Evolutionary conservation across 2,113 vertebrate genomes (phyloP).

Genomic region (Channa argus): DNA sequence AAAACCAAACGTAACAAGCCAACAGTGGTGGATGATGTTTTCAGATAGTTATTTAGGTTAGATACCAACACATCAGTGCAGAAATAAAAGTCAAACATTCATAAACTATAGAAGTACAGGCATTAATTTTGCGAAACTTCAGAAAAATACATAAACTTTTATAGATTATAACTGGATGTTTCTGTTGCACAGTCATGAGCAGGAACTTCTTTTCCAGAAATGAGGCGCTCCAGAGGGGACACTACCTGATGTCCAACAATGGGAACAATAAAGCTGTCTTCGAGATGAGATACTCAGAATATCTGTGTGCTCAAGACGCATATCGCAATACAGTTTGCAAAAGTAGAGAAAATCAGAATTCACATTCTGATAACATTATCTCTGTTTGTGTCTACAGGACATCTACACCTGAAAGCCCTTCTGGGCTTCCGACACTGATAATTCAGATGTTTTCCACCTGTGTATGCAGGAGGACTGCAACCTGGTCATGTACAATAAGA

Average conservation of each 20-base stretch:
- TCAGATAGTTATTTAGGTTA: too few species aligned
- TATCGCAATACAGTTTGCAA: too few species aligned
- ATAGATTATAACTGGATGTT: too few species aligned
- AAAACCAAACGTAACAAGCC: too few species aligned
- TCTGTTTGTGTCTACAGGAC: constrained; percentile 29
- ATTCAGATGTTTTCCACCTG: neutral
- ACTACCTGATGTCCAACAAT: constrained; percentile 63
- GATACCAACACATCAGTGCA: too few species aligned
- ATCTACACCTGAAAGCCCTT: constrained; percentile 51
- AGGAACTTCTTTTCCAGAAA: constrained; percentile 59
- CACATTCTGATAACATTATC: too few species aligned
- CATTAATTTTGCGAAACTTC: too few species aligned
- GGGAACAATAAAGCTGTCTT: constrained; percentile 53
- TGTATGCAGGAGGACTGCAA: constrained; percentile 67
- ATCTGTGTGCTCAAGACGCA: neutral
- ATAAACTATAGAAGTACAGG: too few species aligned
- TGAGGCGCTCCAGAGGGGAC: constrained; percentile 57
- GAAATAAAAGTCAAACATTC: too few species aligned
- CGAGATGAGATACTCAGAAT: constrained; percentile 32
- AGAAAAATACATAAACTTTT: too few species aligned
- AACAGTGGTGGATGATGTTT: too few species aligned
- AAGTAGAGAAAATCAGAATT: too few species aligned
- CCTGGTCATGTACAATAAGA: constrained; percentile 62
- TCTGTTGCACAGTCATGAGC: constrained; percentile 60
- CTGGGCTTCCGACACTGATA: neutral